Percentiles rank a stretch among this genome's conserved stretches.
Evolutionary conservation across 1,140 invertebrate genomes (phyloP).

Genomic region (Thereuonema tuberculata): DNA sequence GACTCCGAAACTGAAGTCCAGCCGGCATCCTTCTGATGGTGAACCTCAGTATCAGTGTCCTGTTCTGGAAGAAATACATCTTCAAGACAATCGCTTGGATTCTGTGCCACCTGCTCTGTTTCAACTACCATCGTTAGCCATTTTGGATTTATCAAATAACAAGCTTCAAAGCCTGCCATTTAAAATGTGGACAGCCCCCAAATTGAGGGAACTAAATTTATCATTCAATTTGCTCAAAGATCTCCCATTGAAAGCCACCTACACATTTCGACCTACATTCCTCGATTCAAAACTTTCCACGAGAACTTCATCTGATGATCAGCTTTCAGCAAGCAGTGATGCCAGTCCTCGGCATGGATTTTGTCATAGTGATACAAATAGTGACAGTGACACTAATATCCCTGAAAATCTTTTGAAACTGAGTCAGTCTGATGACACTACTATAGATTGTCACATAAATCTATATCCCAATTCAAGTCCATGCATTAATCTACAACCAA

Average conservation of each 20-base stretch:
- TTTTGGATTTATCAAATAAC: constrained; percentile 86
- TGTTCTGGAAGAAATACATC: constrained; percentile 71
- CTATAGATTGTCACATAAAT: not conserved
- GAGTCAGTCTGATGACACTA: not conserved
- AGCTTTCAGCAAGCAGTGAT: constrained; percentile 2
- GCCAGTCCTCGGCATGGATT: constrained; percentile 12
- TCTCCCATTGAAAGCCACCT: constrained; percentile 41
- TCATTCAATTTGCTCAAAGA: constrained; percentile 78
- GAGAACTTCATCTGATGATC: constrained; percentile 4
- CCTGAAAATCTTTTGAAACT: not conserved
- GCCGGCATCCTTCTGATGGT: constrained; percentile 14
- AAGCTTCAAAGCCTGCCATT: constrained; percentile 72
- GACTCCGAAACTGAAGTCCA: constrained; percentile 16
- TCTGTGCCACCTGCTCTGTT: constrained; percentile 65
- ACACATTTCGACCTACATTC: not conserved
- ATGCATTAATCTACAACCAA: constrained; percentile 16
- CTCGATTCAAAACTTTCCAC: not conserved
- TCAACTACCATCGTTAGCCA: constrained; percentile 57
- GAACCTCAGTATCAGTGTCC: constrained; percentile 32
- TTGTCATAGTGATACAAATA: not conserved
- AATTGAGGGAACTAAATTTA: constrained; percentile 76
- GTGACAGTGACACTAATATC: not conserved
- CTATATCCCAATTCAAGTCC: constrained; percentile 3
- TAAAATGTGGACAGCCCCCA: constrained; percentile 77
- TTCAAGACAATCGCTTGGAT: constrained; percentile 73